Evolutionary conservation across 2,888 invertebrate genomes (phyloP).

Genomic region (Chrysotoxum bicinctum): DNA sequence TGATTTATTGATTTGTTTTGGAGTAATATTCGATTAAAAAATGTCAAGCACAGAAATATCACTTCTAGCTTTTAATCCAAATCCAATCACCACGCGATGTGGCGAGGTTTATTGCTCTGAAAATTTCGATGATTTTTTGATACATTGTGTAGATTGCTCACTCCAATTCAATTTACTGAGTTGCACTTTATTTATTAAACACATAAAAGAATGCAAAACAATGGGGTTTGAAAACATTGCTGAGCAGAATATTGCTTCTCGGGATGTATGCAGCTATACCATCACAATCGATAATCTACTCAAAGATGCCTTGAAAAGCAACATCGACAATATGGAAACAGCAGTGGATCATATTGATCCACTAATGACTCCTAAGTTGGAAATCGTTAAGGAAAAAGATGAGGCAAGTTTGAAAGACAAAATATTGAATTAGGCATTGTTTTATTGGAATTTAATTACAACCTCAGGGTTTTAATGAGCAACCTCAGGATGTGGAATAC

Average conservation of each 20-base stretch:
- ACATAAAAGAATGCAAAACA: constrained; percentile 33
- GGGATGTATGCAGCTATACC: background rate
- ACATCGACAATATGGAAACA: background rate
- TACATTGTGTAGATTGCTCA: constrained; percentile 26
- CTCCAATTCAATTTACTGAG: constrained; percentile 37
- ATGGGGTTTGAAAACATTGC: background rate
- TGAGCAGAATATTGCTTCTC: background rate
- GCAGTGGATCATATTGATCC: background rate
- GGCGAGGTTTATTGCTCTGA: constrained; percentile 32
- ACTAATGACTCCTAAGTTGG: background rate
- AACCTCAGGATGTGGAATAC: background rate
- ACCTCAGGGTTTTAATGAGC: background rate
- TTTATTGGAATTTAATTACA: background rate
- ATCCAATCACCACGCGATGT: constrained; percentile 2
- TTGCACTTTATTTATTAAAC: constrained; percentile 37
- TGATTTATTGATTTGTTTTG: too few species aligned
- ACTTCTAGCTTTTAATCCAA: background rate
- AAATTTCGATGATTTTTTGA: constrained; percentile 20
- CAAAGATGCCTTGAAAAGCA: background rate
- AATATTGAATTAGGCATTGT: background rate
- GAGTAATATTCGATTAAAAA: background rate
- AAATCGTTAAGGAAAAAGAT: background rate
- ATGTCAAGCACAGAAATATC: constrained; percentile 26
- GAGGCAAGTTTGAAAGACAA: constrained; percentile 2
- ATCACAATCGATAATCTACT: background rate